phyloP scores from a whole-genome alignment of 2,113 vertebrate genomes.

The Paradoxurus hermaphroditus region DNA sequence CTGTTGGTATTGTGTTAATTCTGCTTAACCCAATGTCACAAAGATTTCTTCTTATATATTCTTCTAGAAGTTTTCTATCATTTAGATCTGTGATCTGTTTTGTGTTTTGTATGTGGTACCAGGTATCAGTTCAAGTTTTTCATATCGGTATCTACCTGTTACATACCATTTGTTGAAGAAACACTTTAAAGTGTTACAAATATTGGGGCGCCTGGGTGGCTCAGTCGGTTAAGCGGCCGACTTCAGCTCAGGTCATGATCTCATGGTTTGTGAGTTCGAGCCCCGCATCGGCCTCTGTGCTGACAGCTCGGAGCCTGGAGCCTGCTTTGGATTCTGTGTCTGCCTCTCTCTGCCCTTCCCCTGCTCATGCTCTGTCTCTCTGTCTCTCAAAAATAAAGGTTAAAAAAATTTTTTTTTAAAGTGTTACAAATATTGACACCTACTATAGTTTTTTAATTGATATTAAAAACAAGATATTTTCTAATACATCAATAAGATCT shows the following conservation, averaged over 20 bases:
- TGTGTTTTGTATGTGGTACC: not conserved
- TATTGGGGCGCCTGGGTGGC: no score
- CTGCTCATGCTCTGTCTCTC: no score
- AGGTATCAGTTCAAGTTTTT: not conserved
- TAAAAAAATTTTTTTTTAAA: no score
- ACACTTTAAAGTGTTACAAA: no score
- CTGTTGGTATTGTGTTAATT: not conserved
- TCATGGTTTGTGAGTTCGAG: no score
- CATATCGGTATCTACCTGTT: not conserved
- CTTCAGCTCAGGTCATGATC: no score
- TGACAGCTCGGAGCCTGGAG: no score
- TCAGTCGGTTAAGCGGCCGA: no score
- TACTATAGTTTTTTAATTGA: conserved; percentile 1
- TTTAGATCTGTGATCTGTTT: not conserved
- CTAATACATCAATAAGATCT: not conserved
- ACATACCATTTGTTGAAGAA: not conserved
- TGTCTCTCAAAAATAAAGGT: no score
- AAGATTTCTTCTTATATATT: not conserved
- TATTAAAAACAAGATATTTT: not conserved
- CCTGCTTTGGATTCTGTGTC: no score
- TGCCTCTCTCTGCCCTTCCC: no score
- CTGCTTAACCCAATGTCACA: not conserved
- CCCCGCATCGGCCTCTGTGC: no score
- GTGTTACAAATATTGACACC: not conserved
- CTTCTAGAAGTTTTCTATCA: not conserved